These are phyloP conservation scores for Lagenorhynchus albirostris DNA, from an alignment of 2,113 vertebrate genomes.

Conservation along the genomic window DNA sequence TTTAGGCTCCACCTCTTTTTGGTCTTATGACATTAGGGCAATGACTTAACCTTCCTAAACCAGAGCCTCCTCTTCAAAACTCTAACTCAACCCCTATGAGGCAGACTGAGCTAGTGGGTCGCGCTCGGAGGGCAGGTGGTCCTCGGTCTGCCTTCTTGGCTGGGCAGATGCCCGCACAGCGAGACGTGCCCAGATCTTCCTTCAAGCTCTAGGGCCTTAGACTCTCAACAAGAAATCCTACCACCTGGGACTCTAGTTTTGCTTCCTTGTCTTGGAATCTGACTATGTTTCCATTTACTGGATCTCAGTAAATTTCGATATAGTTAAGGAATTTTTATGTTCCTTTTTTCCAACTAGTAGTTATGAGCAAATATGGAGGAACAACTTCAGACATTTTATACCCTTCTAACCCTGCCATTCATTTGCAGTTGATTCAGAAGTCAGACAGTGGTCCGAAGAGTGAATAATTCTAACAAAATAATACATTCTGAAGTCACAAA, in stretches of 20 bases:
- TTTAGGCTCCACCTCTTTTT: not conserved
- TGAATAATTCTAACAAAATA: slow-evolving; percentile 22
- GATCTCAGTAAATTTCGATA: not conserved
- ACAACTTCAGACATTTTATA: not conserved
- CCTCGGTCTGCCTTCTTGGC: not conserved
- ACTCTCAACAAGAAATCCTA: not conserved
- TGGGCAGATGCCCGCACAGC: not conserved
- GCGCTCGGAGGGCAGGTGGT: not conserved
- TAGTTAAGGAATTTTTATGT: not conserved
- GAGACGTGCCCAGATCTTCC: not conserved
- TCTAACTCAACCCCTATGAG: not conserved
- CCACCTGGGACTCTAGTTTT: not conserved
- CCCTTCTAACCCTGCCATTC: not conserved
- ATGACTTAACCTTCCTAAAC: not conserved
- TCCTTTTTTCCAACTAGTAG: not conserved
- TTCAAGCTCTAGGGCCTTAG: not conserved
- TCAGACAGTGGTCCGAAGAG: not conserved
- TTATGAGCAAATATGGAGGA: not conserved
- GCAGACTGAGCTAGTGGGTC: not conserved
- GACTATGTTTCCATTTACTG: not conserved
- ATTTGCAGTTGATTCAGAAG: slow-evolving; percentile 11
- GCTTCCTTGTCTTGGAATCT: not conserved
- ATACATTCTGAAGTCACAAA: not conserved
- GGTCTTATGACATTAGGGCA: not conserved
- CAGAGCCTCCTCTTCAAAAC: not conserved